phyloP scores from a whole-genome alignment of 2,888 invertebrate genomes.

The Hydraecia micacea region DNA sequence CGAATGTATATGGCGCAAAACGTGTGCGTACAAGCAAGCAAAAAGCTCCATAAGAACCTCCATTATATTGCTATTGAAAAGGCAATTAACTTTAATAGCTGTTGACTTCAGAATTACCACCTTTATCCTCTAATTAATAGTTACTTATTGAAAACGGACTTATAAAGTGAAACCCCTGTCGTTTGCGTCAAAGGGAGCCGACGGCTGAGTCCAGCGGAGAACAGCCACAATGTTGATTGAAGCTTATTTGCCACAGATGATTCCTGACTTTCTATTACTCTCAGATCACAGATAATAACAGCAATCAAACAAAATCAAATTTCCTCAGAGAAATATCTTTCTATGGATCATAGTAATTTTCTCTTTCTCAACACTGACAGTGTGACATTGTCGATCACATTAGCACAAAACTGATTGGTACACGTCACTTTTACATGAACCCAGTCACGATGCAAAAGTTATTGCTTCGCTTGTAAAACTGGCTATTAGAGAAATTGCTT shows the following conservation, averaged over 20 bases:
- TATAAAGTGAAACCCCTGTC: constrained; percentile 27
- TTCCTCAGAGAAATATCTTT: constrained; percentile 68
- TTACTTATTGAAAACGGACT: constrained; percentile 19
- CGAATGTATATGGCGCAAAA: not conserved
- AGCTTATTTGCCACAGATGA: constrained; percentile 50
- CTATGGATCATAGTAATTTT: constrained; percentile 69
- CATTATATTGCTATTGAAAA: constrained; percentile 8
- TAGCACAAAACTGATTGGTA: constrained; percentile 46
- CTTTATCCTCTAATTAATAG: constrained; percentile 29
- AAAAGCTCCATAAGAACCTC: not conserved
- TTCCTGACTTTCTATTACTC: constrained; percentile 59
- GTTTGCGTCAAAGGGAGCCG: constrained; percentile 31
- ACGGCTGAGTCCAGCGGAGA: not conserved
- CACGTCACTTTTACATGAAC: constrained; percentile 45
- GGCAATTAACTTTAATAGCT: constrained; percentile 22
- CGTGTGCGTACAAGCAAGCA: not conserved
- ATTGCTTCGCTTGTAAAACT: constrained; percentile 48
- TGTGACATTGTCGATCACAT: constrained; percentile 61
- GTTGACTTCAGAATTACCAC: constrained; percentile 42
- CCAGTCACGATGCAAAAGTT: constrained; percentile 57
- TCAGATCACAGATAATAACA: constrained; percentile 66
- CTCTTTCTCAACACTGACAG: constrained; percentile 71
- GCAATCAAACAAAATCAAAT: constrained; percentile 67
- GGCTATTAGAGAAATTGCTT: constrained; percentile 55
- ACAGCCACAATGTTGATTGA: constrained; percentile 38